A percentile compares a stretch with the other conserved stretches of the same genome.
These are phyloP conservation scores for Rhopalosiphum nymphaeae DNA, from an alignment of 2,888 invertebrate genomes.

Conservation along the genomic window DNA sequence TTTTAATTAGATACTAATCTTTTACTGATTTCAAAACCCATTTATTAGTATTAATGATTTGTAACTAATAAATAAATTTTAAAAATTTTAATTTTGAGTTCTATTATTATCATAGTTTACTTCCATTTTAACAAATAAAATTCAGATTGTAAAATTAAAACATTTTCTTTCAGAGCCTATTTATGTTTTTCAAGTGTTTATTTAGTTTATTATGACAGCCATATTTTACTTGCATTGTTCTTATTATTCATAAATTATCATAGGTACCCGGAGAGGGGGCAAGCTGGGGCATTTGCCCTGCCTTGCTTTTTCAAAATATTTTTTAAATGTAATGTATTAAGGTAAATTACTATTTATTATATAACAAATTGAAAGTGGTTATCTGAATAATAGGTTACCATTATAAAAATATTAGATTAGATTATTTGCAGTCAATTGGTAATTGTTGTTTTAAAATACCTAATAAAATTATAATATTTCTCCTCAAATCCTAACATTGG, in stretches of 20 bases:
- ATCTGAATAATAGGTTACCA: too few relatives aligned
- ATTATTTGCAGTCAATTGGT: too few relatives aligned
- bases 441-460: too few relatives aligned
- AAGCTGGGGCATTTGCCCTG: too few relatives aligned
- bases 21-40: neutral
- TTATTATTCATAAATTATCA: neutral
- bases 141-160: neutral
- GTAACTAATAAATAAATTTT: neutral
- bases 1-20: neutral
- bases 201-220: neutral
- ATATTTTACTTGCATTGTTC: neutral
- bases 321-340: neutral
- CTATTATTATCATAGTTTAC: neutral
- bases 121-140: neutral
- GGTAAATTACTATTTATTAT: too few relatives aligned
- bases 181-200: neutral
- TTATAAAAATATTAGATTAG: too few relatives aligned
- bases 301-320: neutral
- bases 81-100: neutral
- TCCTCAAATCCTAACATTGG: neutral
- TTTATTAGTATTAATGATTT: neutral
- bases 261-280: too few relatives aligned
- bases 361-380: too few relatives aligned
- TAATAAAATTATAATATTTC: too few relatives aligned
- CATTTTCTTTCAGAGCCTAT: neutral